A percentile compares a stretch with the other conserved stretches of the same genome.
Evolutionary conservation across 2,113 vertebrate genomes (phyloP).

Genomic region (Rallus limicola): DNA sequence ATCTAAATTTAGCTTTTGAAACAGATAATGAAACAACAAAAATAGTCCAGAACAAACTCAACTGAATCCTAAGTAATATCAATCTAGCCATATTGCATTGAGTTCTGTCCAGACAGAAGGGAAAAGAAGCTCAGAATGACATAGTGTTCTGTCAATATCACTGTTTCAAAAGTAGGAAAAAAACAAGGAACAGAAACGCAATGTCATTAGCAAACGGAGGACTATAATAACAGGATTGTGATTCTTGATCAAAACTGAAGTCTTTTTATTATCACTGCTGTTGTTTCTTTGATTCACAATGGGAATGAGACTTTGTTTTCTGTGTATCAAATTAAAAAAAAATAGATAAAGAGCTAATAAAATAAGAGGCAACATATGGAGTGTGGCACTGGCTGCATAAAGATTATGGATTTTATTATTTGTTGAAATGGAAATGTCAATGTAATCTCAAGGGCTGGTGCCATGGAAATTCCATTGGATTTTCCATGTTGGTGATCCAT

Average conservation of each 20-base stretch:
- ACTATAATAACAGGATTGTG: background rate
- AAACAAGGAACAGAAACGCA: background rate
- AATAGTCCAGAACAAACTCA: background rate
- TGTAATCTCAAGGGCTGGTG: conserved; percentile 14
- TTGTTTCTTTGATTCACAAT: conserved; percentile 11
- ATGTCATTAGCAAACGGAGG: background rate
- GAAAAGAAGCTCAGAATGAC: background rate
- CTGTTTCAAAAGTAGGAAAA: background rate
- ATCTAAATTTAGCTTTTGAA: background rate
- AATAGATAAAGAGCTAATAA: conserved; percentile 31
- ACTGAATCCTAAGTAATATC: background rate
- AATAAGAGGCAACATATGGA: conserved; percentile 54
- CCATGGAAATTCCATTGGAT: conserved; percentile 43
- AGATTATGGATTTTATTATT: conserved; percentile 62
- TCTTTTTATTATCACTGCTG: background rate
- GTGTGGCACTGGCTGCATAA: conserved; percentile 39
- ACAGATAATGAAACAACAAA: background rate
- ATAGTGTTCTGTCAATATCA: background rate
- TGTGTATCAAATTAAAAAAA: conserved; percentile 6
- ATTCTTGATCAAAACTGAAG: conserved; percentile 44
- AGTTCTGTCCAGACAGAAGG: background rate
- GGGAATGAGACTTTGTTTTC: conserved; percentile 24
- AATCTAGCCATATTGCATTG: background rate
- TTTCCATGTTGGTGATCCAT: background rate
- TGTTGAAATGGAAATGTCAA: conserved; percentile 57